Base-by-base conservation (phyloP, 2,113 vertebrate species). In the Zosterops borbonicus region DNA sequence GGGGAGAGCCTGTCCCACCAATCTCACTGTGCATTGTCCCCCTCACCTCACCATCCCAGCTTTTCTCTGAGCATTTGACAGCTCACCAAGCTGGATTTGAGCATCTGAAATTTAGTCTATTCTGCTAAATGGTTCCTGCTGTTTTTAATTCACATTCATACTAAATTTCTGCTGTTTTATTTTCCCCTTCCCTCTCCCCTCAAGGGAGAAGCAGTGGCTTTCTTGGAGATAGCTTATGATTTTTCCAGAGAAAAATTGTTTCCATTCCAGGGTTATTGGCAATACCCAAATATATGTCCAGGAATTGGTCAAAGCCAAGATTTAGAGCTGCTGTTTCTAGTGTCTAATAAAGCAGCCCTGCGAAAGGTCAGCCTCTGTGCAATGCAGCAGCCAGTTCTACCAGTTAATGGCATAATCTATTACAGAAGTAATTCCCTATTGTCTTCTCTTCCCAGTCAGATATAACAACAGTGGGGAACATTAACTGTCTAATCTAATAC, bases 241-340 rank as follows among this genome's bases (percentile, higher is more conserved):
- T 95, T 97, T 97, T 94, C 85, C 88, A 94, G 88, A 53, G 64
- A 87, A 80, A 95, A 96, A 92, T 88, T 78, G 56, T 93, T 96
- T 96, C 83, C 83, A 81, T 94, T 88, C 88, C 90, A 89, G 52
- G 25, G 11, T 94, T 96, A 87, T 89, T 96, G 88, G 80, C 94
- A 89, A 49, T 78, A 83, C 23, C 41, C 64, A 89, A 64, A 71
- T 82, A 47, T 35, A 68, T 68, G 53, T 93, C 92, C 60, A 94
- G 91, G 84, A 97, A 83, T 64, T 2, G 5, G 76, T 84, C 49
- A 71, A 73, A 96, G 94, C 87, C 87, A 73, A 91, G 87, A 91
- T 94, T 89, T 91, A 95, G 70, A 95, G 74, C 62, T 89, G 46
- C 65, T 85, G 53, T 81, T 94, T 93, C 47, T 37, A 69, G 22